Percentiles rank a stretch among this genome's conserved stretches.
phyloP scores from a whole-genome alignment of 2,888 invertebrate species.

The Rhogogaster chlorosoma region DNA sequence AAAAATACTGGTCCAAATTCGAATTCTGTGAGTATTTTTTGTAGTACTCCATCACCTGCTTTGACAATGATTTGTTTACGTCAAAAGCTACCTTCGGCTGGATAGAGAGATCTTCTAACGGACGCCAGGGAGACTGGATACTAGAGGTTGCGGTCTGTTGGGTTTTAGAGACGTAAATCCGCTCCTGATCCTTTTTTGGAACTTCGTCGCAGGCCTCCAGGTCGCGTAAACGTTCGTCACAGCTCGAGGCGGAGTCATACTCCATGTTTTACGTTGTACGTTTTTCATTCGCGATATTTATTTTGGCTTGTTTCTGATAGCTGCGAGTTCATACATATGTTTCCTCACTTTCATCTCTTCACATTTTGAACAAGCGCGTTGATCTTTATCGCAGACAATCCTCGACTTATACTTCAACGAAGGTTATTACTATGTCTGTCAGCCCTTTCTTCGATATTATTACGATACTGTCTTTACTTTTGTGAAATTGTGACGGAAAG shows the following conservation, averaged over 20 bases:
- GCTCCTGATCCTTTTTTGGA: not conserved
- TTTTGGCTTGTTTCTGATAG: not conserved
- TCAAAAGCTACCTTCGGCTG: constrained; percentile 54
- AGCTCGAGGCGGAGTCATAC: constrained; percentile 71
- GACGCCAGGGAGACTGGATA: constrained; percentile 55
- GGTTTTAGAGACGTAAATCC: not conserved
- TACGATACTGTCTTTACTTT: not conserved
- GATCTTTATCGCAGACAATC: not conserved
- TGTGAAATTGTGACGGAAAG: constrained; percentile 39
- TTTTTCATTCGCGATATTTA: constrained; percentile 4
- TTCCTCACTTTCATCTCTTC: not conserved
- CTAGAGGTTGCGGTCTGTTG: not conserved
- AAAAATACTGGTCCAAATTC: constrained; percentile 85
- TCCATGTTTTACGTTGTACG: constrained; percentile 66
- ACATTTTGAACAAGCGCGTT: constrained; percentile 16
- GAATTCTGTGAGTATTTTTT: constrained; percentile 84
- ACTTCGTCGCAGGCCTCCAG: constrained; percentile 60
- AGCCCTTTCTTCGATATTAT: not conserved
- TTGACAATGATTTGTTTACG: constrained; percentile 65
- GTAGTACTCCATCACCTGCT: constrained; percentile 83
- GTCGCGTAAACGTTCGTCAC: constrained; percentile 66
- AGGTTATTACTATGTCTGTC: not conserved
- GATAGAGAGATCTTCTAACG: constrained; percentile 50
- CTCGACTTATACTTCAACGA: not conserved
- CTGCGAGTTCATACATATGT: not conserved